These are phyloP conservation scores for Noctua janthe DNA, from an alignment of 2,888 invertebrate genomes.

Conservation along the genomic window DNA sequence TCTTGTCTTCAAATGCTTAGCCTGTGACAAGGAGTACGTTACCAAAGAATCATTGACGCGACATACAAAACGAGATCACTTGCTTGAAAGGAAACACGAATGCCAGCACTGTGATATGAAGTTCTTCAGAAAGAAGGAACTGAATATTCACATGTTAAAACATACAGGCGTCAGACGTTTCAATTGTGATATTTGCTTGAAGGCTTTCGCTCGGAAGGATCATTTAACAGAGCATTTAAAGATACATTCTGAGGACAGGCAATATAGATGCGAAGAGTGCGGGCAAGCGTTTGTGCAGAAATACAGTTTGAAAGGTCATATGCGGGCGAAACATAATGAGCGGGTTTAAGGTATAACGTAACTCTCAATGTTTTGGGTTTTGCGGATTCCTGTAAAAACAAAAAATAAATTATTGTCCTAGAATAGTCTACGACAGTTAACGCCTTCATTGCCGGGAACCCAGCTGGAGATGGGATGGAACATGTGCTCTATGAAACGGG, in stretches of 20 bases:
- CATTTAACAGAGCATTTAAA: slow-evolving; percentile 54
- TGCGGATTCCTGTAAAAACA: not conserved
- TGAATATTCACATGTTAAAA: slow-evolving; percentile 59
- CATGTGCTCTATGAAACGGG: too few species aligned
- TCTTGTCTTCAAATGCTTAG: slow-evolving; percentile 46
- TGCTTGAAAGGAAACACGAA: slow-evolving; percentile 54
- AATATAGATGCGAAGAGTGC: slow-evolving; percentile 56
- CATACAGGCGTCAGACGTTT: slow-evolving; percentile 49
- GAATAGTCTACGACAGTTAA: not conserved
- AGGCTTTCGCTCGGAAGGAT: slow-evolving; percentile 43
- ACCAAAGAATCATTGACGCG: slow-evolving; percentile 33
- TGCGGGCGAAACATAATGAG: slow-evolving; percentile 23
- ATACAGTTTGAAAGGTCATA: slow-evolving; percentile 53
- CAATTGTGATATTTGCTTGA: slow-evolving; percentile 53
- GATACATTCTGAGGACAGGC: slow-evolving; percentile 56
- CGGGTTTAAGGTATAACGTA: not conserved
- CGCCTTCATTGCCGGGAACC: too few species aligned
- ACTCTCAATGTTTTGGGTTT: not conserved
- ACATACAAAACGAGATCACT: slow-evolving; percentile 58
- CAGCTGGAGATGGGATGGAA: too few species aligned
- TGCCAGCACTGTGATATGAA: slow-evolving; percentile 58
- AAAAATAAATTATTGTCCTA: too few species aligned
- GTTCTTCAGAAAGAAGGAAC: slow-evolving; percentile 45
- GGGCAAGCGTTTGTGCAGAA: slow-evolving; percentile 59
- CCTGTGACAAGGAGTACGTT: slow-evolving; percentile 63